Conservation (phyloP, 2,797 vertebrate genomes). For the Spinus olivaceus region DNA sequence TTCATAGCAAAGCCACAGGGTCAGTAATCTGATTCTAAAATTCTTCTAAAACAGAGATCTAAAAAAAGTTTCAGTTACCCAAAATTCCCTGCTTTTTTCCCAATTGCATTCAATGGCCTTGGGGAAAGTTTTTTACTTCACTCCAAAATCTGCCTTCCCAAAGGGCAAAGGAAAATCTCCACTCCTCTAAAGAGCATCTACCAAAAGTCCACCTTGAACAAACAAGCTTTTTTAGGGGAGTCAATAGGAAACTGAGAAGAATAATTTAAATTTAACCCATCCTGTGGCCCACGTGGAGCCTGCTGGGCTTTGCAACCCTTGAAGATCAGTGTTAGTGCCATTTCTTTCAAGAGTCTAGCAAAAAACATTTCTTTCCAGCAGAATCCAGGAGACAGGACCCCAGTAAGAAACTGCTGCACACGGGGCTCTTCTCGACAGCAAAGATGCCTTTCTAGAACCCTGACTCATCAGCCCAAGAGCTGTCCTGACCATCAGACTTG, state of each 20-base stretch:
- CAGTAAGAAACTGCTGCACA: background rate
- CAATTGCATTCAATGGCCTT: background rate
- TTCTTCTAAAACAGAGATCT: background rate
- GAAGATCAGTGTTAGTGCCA: background rate
- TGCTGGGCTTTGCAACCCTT: background rate
- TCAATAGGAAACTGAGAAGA: background rate
- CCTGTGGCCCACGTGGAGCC: background rate
- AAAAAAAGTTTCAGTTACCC: background rate
- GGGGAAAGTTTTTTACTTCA: background rate
- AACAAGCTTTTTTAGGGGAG: background rate
- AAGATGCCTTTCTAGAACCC: background rate
- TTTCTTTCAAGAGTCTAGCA: background rate
- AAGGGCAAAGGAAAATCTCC: background rate
- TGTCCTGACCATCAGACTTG: background rate
- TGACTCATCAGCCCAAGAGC: background rate
- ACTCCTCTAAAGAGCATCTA: background rate
- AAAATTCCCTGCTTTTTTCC: background rate
- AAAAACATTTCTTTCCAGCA: background rate
- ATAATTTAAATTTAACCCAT: background rate
- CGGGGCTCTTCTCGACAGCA: background rate
- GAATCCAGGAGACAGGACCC: background rate
- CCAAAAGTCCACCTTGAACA: background rate
- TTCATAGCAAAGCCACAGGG: background rate
- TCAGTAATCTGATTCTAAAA: background rate
- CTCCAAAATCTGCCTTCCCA: background rate